Base-by-base conservation (phyloP, 2,113 vertebrate species). In the Melospiza georgiana region DNA sequence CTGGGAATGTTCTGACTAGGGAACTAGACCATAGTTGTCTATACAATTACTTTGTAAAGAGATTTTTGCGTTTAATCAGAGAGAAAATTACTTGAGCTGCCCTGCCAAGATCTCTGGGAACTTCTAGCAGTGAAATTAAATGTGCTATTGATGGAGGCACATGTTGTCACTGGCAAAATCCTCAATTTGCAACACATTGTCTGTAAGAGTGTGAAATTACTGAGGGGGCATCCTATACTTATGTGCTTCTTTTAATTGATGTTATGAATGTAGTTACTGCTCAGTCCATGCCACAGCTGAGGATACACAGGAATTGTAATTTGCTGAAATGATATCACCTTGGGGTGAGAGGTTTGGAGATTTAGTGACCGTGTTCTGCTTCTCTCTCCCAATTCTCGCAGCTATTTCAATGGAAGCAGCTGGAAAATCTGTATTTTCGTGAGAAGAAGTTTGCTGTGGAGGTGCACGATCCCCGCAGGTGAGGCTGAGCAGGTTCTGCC, bases 391-490 rank as follows among this genome's bases (percentile, higher is more conserved):
- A 48, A 72, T 86, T 92, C 68, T 94, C 87, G 11, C 96, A 99
- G 99, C 97, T 99, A 95, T 99, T 99, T 97, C 99, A 99, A 94
- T 99, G 99, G 99, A 99, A 99, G 86, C 99, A 99, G 96, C 97
- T 99, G 94, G 99, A 99, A 98, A 99, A 99, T 85, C 98, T 99
- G 91, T 99, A 99, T 97, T 99, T 99, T 96, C 99, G 99, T 57
- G 99, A 99, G 96, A 99, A 99, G 98, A 99, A 99, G 49, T 99
- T 99, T 98, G 99, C 99, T 12, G 99, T 99, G 77, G 99, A 99
- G 97, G 99, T 99, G 31, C 99, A 99, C 11, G 99, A 99, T 95
- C 99, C 99, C 8, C 98, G 98, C 93, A 99, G 99, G 99, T 99
- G 72, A 99, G 98, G 84, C 72, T 94, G 85, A 72, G 28, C 48